Evolutionary conservation across 2,888 invertebrate genomes (phyloP), one percentile per base, ranked within the genome.

Genomic region (Rhagonycha fulva): DNA sequence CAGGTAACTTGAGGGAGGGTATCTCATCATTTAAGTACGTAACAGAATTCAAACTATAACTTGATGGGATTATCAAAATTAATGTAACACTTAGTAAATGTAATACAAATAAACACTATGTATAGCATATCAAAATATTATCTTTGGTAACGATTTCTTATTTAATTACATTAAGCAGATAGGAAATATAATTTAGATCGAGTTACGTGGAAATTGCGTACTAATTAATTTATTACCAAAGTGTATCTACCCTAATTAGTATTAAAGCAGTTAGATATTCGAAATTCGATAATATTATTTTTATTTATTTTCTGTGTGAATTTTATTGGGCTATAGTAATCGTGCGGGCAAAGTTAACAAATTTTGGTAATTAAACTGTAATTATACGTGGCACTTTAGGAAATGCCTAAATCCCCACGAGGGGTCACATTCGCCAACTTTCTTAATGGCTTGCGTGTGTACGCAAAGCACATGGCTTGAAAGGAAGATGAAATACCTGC

Each of bases 351-450:
- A 66, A 66, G 26, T 66, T 66, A 66, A 66, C 63, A 72, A 69
- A 68, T 76, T 26, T 62, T 61, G 68, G 70, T 70, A 76, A 73
- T 76, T 76, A 76, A 76, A 76, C 73, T 30, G 76, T 73, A 72
- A 72, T 73, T 76, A 76, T 75, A 69, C 72, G 72, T 75, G 68
- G 70, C 67, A 76, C 70, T 73, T 76, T 73, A 73, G 76, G 62
- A 71, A 73, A 73, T 76, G 72, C 73, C 73, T 63, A 68, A 76
- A 76, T 70, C 73, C 73, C 76, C 69, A 68, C 11, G 62, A 61
- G 76, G 76, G 63, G 62, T 32, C 69, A 66, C 71, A 76, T 68
- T 69, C 76, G 76, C 62, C 72, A 76, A 76, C 76, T 76, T 72
- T 71, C 72, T 76, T 72, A 75, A 75, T 75, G 71, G 75, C 75